Evolutionary conservation across 23 tunicate genomes (phyloP).

Genomic region (Trididemnum miniatum): DNA sequence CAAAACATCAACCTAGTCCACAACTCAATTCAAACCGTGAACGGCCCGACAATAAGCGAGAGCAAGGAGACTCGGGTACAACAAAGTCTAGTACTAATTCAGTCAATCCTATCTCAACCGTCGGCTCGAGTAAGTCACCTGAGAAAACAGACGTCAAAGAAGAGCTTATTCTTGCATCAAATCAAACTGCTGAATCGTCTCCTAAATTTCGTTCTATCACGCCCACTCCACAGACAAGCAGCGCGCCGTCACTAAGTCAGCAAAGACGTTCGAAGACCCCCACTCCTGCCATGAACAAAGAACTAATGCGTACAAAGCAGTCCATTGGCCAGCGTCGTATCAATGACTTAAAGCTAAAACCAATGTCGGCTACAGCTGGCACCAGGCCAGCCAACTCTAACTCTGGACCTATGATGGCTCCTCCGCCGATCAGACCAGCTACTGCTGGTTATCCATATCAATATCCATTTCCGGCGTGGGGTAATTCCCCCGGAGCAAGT

Average conservation of each 20-base stretch:
- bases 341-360: constrained; percentile 1
- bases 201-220: constrained; percentile 29
- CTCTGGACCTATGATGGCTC: background rate
- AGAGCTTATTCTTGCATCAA: too few species aligned
- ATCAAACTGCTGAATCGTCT: background rate
- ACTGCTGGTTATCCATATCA: constrained; percentile 5
- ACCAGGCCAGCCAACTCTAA: background rate
- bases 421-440: background rate
- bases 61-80: background rate
- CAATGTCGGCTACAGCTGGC: background rate
- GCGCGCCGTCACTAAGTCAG: background rate
- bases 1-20: background rate
- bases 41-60: background rate
- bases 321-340: background rate
- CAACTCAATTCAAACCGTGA: background rate
- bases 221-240: constrained; percentile 1
- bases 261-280: constrained; percentile 44
- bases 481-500: background rate
- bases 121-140: too few species aligned
- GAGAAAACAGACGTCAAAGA: too few species aligned
- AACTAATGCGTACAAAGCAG: constrained; percentile 1
- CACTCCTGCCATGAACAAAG: constrained; percentile 33
- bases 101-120: background rate
- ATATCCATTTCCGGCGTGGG: constrained; percentile 15
- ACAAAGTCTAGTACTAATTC: background rate